phyloP scores from a whole-genome alignment of 2,888 invertebrate species.

The Drosophila borborema region DNA sequence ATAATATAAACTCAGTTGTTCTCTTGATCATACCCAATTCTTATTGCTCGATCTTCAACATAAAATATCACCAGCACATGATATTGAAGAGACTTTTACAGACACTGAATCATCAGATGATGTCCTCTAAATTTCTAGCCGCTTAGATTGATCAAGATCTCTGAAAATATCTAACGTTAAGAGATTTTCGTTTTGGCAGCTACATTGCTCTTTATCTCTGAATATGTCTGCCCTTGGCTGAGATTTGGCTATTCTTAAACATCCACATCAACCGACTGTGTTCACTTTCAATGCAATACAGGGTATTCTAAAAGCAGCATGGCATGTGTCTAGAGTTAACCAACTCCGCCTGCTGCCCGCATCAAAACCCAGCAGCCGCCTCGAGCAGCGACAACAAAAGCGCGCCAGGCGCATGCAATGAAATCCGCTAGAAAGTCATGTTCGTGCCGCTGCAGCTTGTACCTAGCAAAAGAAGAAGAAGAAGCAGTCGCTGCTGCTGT shows the following conservation, averaged over 20 bases:
- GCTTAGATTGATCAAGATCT: too few relatives aligned
- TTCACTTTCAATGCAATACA: not conserved
- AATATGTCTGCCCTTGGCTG: not conserved
- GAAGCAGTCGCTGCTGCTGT: conserved; percentile 17
- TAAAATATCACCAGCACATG: not conserved
- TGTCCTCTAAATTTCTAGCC: too few relatives aligned
- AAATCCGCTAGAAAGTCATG: conserved; percentile 82
- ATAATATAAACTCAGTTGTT: not conserved
- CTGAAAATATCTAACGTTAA: too few relatives aligned
- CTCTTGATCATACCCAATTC: not conserved
- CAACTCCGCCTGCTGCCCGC: conserved; percentile 4
- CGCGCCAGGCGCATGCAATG: conserved; percentile 73
- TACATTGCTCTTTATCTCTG: not conserved
- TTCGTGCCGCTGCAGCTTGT: conserved; percentile 67
- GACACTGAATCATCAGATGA: too few relatives aligned
- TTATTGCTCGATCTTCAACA: not conserved
- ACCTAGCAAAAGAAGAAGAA: conserved; percentile 27
- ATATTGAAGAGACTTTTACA: too few relatives aligned
- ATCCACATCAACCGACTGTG: too few relatives aligned
- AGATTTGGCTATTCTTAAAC: not conserved
- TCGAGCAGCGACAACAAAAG: conserved; percentile 60
- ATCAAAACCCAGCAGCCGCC: conserved; percentile 21
- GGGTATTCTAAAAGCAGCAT: conserved; percentile 41
- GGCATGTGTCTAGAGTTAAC: conserved; percentile 32
- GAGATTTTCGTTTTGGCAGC: too few relatives aligned